A percentile compares a stretch with the other conserved stretches of the same genome.
These are phyloP conservation scores for Thomomys bottae DNA, from an alignment of 2,113 vertebrate species.

Conservation along the genomic window DNA sequence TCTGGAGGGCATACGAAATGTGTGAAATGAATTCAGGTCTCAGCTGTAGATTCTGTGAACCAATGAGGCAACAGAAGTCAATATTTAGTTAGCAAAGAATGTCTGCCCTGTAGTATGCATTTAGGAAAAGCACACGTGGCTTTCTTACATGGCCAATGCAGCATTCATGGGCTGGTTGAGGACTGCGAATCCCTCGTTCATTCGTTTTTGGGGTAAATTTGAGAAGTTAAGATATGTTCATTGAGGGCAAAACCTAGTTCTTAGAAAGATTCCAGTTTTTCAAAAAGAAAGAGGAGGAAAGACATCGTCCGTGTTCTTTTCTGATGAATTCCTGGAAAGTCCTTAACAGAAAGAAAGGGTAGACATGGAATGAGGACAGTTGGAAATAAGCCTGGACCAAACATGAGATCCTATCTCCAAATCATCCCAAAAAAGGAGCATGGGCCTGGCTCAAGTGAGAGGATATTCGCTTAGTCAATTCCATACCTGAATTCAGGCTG, in stretches of 20 bases:
- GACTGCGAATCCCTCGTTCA: no score
- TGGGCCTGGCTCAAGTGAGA: no score
- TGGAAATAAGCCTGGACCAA: no score
- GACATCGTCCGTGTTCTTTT: background rate
- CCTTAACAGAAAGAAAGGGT: constrained; percentile 1
- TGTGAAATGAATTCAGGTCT: constrained; percentile 1
- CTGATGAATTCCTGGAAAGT: constrained; percentile 21
- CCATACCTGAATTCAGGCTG: no score
- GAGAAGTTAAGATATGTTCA: background rate
- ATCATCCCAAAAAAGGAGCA: no score
- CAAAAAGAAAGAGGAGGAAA: constrained; percentile 13
- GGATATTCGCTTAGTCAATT: no score
- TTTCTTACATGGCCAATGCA: background rate
- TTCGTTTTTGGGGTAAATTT: no score
- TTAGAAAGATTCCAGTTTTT: background rate
- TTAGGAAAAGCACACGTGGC: constrained; percentile 2
- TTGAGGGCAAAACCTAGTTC: background rate
- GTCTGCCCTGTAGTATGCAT: background rate
- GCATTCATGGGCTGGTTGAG: background rate
- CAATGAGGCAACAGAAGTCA: constrained; percentile 5
- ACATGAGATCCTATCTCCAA: no score
- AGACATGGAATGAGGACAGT: no score
- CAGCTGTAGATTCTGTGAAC: background rate
- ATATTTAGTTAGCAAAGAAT: background rate
- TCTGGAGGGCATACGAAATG: background rate